Evolutionary conservation across 1,140 invertebrate genomes (phyloP), one percentile per base, ranked within the genome.

Genomic region (Magallana angulata): DNA sequence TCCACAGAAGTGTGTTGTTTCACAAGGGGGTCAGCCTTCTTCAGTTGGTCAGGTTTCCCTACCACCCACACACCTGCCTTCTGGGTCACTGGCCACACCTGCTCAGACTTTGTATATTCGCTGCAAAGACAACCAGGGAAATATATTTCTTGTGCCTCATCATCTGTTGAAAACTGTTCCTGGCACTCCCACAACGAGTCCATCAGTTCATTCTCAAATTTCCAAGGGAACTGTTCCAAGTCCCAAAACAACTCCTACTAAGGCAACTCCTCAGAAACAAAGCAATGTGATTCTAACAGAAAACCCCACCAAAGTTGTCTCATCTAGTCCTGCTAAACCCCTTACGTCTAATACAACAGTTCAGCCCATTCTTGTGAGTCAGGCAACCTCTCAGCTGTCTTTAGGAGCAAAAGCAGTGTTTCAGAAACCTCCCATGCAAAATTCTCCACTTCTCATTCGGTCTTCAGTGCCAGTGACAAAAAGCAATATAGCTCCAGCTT

Each of bases 71-170:
- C 48, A 57, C 3, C 14, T 58, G 36, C 12, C 81, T 57, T 57
- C 81, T 57, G 81, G 36, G 3, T 24, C 81, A 12, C 81, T n/a
- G 14, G 57, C 36, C 1, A 58, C 68, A 16, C 57, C 76, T n/a
- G 71, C 62, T 57, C 82, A 87, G 71, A 85, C 87, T 24, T 48
- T 90, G 2, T 91, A 91, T 30, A 80, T 90, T 7, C 36, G 89
- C 30, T 91, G 90, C 84, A 87, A 88, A 57, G 90, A 91, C 82
- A 85, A 80, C 58, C 84, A 89, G 36, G 90, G 90, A 6, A 91
- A 91, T 64, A 87, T 91, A n/a, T 89, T 87, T 64, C 87, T 91
- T 16, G 84, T 91, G 36, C 90, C 90, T 36, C 89, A 91, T 36
- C 89, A 89, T 30, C 24, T 90, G 12, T 58, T 90, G 30, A 88